Evolutionary conservation across 2,888 invertebrate genomes (phyloP), one percentile per base, ranked within the genome.

Genomic region (Ernsta delagoae): DNA sequence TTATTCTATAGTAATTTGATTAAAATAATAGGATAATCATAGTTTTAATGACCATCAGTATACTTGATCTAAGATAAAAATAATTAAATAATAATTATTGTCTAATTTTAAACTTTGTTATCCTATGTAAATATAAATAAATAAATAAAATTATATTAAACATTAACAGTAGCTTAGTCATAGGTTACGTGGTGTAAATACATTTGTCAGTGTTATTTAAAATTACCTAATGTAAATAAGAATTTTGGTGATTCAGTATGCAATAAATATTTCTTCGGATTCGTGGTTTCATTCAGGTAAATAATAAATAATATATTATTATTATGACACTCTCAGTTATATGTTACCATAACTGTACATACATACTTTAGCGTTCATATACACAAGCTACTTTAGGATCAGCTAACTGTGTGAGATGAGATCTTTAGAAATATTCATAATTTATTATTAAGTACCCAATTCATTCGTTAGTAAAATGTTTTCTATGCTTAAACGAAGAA

Each of bases 251-350:
- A 90, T 90, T 85, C 88, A 84, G 86, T 91, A 92, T 81, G 92
- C 92, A 92, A 91, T 92, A 92, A 92, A 92, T 83, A 90, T 81
- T 91, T 90, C 90, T 88, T 88, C 89, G 89, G 82, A 81, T 61
- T 16, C 70, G 71, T 73, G 77, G 72, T 81, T 78, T 78, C 73
- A 62, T 48, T 48, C 3, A 12, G 48, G 24, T 24, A 24, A 24
- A 24, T 24, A 24, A 3, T 24, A 24, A 24, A 24, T 24, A 24
- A 24, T 24, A 24, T n/a, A n/a, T 24, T 24, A 24, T 24, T 24
- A 24, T 24, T 24, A 24, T 24, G 24, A 24, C 24, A 24, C 24
- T 24, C 24, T 24, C 24, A 24, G 24, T 24, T 24, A 24, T n/a
- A n/a, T n/a, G n/a, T n/a, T n/a, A n/a, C n/a, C n/a, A n/a, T n/a